These are phyloP conservation scores for Leptogaster cylindrica DNA, from an alignment of 2,888 invertebrate genomes.

Conservation along the genomic window DNA sequence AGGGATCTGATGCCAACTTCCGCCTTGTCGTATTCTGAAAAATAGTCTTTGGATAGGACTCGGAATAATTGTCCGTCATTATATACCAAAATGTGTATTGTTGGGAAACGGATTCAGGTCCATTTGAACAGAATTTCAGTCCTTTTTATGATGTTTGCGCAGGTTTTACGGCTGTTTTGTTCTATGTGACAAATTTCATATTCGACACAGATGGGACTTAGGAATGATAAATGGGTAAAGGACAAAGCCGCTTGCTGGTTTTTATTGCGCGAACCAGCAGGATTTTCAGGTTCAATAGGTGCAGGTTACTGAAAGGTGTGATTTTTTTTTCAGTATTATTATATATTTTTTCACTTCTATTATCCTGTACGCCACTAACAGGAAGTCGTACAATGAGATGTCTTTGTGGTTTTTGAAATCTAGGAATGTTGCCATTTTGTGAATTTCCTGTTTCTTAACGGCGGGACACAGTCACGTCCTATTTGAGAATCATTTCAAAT, in stretches of 20 bases:
- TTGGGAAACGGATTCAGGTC: neutral
- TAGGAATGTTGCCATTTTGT: too few species aligned
- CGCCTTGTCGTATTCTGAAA: conserved; percentile 11
- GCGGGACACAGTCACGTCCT: too few species aligned
- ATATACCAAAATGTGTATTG: conserved; percentile 6
- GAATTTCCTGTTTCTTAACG: too few species aligned
- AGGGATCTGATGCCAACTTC: conserved; percentile 9
- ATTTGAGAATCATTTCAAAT: too few species aligned
- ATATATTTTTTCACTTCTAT: too few species aligned
- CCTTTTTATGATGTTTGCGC: conserved; percentile 6
- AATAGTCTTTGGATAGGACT: neutral
- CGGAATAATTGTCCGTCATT: conserved; percentile 32
- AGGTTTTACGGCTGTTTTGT: conserved; percentile 24
- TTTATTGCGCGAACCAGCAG: conserved; percentile 28
- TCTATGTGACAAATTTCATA: conserved; percentile 34
- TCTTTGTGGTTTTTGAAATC: too few species aligned
- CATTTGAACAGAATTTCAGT: conserved; percentile 25
- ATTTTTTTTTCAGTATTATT: conserved; percentile 17
- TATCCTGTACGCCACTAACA: too few species aligned
- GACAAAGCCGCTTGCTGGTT: neutral
- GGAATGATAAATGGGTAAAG: conserved; percentile 21
- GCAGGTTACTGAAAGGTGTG: conserved; percentile 31
- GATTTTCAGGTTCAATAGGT: neutral
- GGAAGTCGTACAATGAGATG: too few species aligned
- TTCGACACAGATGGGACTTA: conserved; percentile 28